These are phyloP conservation scores for Pachyuromys duprasi DNA, from an alignment of 2,797 vertebrate genomes.

Conservation along the genomic window DNA sequence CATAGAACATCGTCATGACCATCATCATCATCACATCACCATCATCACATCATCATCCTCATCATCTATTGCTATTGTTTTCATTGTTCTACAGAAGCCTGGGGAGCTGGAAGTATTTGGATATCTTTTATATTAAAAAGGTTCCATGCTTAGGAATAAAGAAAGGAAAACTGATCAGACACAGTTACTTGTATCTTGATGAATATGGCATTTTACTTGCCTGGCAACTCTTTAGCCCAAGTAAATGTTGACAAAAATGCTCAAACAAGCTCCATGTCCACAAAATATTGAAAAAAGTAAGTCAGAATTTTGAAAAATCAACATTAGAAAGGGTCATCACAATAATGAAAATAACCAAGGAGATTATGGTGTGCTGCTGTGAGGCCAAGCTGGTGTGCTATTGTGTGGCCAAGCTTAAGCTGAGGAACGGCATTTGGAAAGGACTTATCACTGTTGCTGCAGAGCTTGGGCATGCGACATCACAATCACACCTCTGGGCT, in stretches of 20 bases:
- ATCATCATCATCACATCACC: background rate
- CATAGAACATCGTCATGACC: background rate
- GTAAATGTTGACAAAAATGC: background rate
- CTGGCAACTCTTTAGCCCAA: background rate
- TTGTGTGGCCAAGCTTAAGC: background rate
- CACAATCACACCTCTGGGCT: slow-evolving; percentile 38
- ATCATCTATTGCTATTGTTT: background rate
- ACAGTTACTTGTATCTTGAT: background rate
- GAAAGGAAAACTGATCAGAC: background rate
- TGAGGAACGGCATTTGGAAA: slow-evolving; percentile 50
- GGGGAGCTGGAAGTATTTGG: background rate
- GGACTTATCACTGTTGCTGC: background rate
- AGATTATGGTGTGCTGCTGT: slow-evolving; percentile 26
- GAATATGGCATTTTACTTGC: background rate
- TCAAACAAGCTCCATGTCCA: background rate
- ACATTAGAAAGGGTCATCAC: background rate
- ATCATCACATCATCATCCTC: no score
- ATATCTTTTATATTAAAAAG: background rate
- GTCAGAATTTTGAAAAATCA: slow-evolving; percentile 26
- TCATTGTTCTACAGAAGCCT: background rate
- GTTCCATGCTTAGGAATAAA: background rate
- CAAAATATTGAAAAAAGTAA: background rate
- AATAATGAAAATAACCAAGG: background rate
- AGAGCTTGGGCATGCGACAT: slow-evolving; percentile 20
- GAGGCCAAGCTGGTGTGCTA: background rate